Evolutionary conservation across 2,888 invertebrate genomes (phyloP).

Genomic region (Rhyacophila evoluta): DNA sequence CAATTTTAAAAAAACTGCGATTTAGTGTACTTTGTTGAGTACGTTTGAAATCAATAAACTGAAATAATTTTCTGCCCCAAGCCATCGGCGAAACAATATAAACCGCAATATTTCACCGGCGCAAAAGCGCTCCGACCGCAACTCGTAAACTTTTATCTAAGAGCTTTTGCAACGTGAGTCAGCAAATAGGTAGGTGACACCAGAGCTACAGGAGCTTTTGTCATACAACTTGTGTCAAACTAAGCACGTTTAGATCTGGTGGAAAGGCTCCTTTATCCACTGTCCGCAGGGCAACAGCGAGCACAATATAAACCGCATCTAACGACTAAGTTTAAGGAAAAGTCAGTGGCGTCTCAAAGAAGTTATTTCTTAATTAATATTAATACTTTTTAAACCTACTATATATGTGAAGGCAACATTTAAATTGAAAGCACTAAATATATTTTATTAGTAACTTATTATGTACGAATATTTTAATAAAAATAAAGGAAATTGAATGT

Average conservation of each 20-base stretch:
- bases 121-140: background rate
- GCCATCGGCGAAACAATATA: background rate
- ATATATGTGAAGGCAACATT: no score
- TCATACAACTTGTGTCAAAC: slow-evolving; percentile 10
- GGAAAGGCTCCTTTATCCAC: background rate
- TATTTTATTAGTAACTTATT: no score
- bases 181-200: background rate
- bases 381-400: no score
- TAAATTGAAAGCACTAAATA: no score
- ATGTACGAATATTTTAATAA: no score
- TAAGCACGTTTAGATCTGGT: background rate
- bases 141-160: background rate
- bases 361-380: no score
- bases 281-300: background rate
- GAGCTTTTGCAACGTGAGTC: background rate
- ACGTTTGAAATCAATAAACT: no score
- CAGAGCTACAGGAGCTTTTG: background rate
- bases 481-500: no score
- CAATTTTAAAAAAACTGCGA: no score
- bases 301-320: slow-evolving; percentile 32
- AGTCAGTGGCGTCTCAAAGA: no score
- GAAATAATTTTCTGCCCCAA: background rate
- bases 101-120: background rate
- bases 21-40: no score
- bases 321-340: background rate